A percentile compares a stretch with the other conserved stretches of the same genome.
phyloP scores from a whole-genome alignment of 2,797 vertebrate genomes.

The Pangasius larnaudii region DNA sequence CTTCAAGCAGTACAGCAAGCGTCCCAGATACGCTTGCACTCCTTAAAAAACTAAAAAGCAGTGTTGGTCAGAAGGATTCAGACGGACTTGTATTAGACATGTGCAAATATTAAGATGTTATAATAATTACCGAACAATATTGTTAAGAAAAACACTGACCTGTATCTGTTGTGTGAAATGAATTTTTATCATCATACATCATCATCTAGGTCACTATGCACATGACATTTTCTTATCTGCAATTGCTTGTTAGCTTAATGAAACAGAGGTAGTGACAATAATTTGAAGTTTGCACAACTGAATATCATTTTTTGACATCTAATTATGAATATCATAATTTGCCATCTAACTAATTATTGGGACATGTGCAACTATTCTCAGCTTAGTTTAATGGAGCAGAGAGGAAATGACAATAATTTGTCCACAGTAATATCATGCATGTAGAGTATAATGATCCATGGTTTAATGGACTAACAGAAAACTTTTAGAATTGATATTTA shows the following conservation, averaged over 20 bases:
- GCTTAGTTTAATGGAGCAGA: neutral
- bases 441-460: neutral
- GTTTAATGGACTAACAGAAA: neutral
- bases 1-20: neutral
- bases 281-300: neutral
- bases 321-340: neutral
- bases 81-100: neutral
- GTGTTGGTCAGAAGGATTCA: neutral
- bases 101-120: neutral
- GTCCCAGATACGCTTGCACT: neutral
- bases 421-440: neutral
- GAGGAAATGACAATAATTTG: neutral
- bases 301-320: neutral
- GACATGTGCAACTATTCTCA: neutral
- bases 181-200: neutral
- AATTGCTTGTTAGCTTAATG: neutral
- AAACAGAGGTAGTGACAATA: neutral
- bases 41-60: neutral
- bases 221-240: neutral
- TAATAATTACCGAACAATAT: neutral
- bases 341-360: neutral
- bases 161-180: neutral
- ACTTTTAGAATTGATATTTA: neutral
- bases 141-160: neutral
- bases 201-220: neutral